Conservation (phyloP, 2,113 vertebrate genomes). For the Hystrix cristata region DNA sequence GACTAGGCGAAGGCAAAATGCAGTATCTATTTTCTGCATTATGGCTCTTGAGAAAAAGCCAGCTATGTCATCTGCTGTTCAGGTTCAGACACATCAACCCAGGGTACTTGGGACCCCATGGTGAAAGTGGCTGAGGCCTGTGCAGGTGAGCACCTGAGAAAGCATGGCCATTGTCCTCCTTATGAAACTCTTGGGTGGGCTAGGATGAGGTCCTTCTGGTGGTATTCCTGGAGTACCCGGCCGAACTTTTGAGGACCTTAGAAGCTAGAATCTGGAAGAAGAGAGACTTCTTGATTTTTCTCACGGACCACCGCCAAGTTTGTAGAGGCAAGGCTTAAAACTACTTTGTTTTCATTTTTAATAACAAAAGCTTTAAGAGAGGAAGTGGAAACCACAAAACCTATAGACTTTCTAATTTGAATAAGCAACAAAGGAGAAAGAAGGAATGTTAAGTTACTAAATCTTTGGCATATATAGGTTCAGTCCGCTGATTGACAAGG, state of each 20-base stretch:
- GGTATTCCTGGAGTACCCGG: no score
- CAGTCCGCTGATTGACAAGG: neutral
- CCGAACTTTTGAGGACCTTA: neutral
- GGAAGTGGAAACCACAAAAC: constrained; percentile 20
- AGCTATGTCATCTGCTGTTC: neutral
- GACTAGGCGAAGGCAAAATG: neutral
- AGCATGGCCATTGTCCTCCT: neutral
- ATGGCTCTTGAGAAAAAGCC: neutral
- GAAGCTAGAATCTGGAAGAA: neutral
- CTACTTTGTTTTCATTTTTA: neutral
- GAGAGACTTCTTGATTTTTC: neutral
- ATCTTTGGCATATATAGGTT: neutral
- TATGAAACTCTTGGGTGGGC: neutral
- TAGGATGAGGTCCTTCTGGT: neutral
- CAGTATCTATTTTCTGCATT: neutral
- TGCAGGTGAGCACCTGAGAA: neutral
- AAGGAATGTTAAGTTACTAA: neutral
- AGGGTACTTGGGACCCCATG: neutral
- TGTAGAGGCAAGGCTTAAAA: neutral
- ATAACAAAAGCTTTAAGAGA: neutral
- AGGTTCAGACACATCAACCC: no score
- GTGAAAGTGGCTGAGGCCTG: neutral
- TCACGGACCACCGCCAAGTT: neutral
- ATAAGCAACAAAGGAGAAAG: neutral
- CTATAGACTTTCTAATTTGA: neutral